Evolutionary conservation across 2,797 vertebrate species (phyloP).

Genomic region (Anableps anableps): DNA sequence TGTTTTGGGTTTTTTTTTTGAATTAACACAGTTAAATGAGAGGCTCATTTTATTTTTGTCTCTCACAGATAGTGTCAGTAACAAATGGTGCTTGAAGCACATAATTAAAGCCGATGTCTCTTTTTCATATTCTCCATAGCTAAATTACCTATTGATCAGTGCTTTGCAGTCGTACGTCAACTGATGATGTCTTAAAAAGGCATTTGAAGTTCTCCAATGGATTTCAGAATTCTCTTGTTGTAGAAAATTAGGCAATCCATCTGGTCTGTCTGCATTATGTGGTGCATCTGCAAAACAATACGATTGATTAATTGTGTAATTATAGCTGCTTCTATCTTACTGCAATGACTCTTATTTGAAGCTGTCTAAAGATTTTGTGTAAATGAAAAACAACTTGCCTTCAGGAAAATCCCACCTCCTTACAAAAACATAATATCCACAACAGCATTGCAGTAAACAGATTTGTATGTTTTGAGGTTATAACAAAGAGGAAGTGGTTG

Average conservation of each 20-base stretch:
- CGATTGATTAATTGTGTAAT: conserved; percentile 74
- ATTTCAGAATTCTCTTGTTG: conserved; percentile 56
- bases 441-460: background rate
- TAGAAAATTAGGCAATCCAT: conserved; percentile 63
- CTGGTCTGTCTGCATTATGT: conserved; percentile 62
- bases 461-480: background rate
- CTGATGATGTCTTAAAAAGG: conserved; percentile 36
- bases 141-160: conserved; percentile 49
- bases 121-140: conserved; percentile 46
- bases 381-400: conserved; percentile 27
- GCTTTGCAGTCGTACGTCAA: conserved; percentile 35
- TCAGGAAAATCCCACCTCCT: conserved; percentile 5
- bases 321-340: conserved; percentile 56
- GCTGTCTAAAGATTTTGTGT: conserved; percentile 38
- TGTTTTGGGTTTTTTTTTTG: conserved; percentile 15
- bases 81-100: conserved; percentile 42
- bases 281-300: conserved; percentile 63
- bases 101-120: conserved; percentile 48
- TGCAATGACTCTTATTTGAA: conserved; percentile 28
- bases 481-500: background rate
- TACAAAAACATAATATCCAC: background rate
- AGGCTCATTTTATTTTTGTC: background rate
- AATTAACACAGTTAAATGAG: conserved; percentile 12
- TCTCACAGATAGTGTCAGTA: conserved; percentile 8
- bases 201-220: conserved; percentile 41